Base-by-base conservation (phyloP, 2,113 vertebrate genomes). In the Crotalus helleri region DNA sequence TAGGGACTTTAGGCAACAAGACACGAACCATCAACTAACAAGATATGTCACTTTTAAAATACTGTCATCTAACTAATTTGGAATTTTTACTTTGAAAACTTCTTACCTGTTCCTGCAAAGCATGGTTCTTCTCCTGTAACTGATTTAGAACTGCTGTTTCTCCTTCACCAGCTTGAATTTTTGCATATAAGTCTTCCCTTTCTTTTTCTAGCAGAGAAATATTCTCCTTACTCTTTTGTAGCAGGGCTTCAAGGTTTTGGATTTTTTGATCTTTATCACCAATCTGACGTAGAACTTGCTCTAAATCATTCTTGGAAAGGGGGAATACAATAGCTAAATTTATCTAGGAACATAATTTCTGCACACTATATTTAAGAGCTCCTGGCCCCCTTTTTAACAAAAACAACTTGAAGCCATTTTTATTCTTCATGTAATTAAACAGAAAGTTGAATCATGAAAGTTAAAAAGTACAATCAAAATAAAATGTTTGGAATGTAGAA, bases 191-290 rank as follows among this genome's bases (percentile, higher is more conserved):
- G 85, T 99, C 99, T 81, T 99, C 99, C 96, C 99, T 97, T 96
- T 99, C 99, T 0, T 98, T 97, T 97, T 99, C 99, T 92, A 99
- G 97, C 94, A 99, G 97, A 57, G 98, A 98, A 95, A 99, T 98
- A 53, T 98, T 99, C 95, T 99, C 99, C 95, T 99, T 99, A 96
- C 99, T 98, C 96, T 99, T 99, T 96, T 99, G 99, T 94, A 99
- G 97, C 95, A 99, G 97, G 91, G 99, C 99, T 96, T 99, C 99
- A 94, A 99, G 98, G 95, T 99, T 99, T 97, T 99, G 99, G 92
- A 99, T 99, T 97, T 99, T 99, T 98, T 99, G 99, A 96, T 99
- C 99, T 93, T 99, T 99, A 95, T 99, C 99, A 23, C 99, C 99
- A 93, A 99, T 99, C 97, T 99, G 99, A 94, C 99, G 98, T 90